Evolutionary conservation across 1,140 invertebrate species (phyloP).

Genomic region (Ceratina calcarata): DNA sequence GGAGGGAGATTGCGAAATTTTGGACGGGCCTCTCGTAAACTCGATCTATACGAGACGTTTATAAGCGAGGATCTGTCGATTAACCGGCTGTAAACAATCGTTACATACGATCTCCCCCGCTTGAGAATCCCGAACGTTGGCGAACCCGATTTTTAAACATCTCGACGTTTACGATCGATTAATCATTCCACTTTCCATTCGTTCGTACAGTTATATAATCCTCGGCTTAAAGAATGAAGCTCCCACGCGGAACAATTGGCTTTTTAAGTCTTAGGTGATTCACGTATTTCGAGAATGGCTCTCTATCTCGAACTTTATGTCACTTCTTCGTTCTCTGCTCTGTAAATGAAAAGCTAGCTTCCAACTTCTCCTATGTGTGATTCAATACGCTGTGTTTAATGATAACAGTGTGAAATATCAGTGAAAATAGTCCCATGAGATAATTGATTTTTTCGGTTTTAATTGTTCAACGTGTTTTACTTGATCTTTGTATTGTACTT

Average conservation of each 20-base stretch:
- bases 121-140: not conserved
- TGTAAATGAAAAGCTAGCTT: no score
- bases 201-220: not conserved
- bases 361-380: no score
- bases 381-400: no score
- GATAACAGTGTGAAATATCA: no score
- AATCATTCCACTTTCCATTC: not conserved
- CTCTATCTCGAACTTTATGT: no score
- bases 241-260: not conserved
- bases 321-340: no score
- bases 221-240: not conserved
- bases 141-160: not conserved
- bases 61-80: not conserved
- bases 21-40: constrained; percentile 21
- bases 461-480: no score
- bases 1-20: constrained; percentile 46
- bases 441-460: no score
- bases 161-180: not conserved
- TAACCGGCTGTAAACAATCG: not conserved
- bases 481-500: no score
- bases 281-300: no score
- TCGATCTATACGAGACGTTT: not conserved
- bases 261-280: no score
- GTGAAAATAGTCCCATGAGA: no score
- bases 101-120: not conserved